Base-by-base conservation (phyloP, 2,888 invertebrate genomes). In the Empis livida region DNA sequence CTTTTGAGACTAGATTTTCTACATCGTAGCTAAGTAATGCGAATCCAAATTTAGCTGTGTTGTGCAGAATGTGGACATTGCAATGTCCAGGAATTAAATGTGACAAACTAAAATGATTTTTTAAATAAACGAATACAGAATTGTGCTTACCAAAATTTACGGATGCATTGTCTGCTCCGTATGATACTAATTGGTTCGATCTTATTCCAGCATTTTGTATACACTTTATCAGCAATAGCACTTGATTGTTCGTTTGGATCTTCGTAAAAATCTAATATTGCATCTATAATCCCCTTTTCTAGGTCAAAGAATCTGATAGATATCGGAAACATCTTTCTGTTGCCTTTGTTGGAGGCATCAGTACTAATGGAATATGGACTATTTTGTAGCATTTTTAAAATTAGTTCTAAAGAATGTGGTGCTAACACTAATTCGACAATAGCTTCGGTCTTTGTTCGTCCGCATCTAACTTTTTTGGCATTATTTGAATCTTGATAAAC, bases 331-430 rank as follows among this genome's bases (percentile, higher is more conserved):
- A 43, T 14, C 6, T 43, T 43, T 17, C 30, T 16, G 30, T 43
- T 43, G 13, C 43, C 43, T 43, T 43, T 43, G 30, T 43, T 43
- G 16, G 43, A 43, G 16, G 43, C 43, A 43, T 43, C 43, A 13
- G n/a, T 32, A 11, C 14, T 11, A 27, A 43, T 43, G 2, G 23
- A 20, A 43, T 31, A 43, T 27, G 43, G 43, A 20, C 15, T 31
- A 27, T n/a, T 43, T 43, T 32, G 27, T 9, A 42, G 3, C 20
- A 27, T n/a, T 42, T 42, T 30, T 42, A 42, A 13, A 14, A 42
- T 20, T 17, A 30, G 16, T 15, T 23, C 14, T n/a, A 20, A 2
- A 2, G 30, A 42, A 27, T 23, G n/a, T 8, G 23, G 23, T 23
- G n/a, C 23, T n/a, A 20, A 20, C 16, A 42, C 20, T 27, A 27